Evolutionary conservation across 2,113 vertebrate species (phyloP), one percentile per base, ranked within the genome.

Genomic region (Balaeniceps rex): DNA sequence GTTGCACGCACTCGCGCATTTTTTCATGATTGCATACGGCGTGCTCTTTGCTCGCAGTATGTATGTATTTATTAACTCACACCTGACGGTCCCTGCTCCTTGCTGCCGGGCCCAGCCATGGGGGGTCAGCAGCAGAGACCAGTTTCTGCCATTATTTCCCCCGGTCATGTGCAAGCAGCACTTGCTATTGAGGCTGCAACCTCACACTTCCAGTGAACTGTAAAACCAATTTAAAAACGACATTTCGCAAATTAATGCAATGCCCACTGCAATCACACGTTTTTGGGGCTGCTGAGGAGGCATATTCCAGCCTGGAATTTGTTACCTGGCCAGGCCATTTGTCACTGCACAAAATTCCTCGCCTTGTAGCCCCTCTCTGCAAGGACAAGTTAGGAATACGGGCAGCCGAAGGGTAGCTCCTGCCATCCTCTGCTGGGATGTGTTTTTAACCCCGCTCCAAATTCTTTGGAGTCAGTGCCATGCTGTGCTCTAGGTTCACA

Each of bases 221-320:
- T 96, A 75, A 97, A 97, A 97, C 96, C 94, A 95, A 97, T 97
- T 97, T 97, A 6, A 94, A 94, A 91, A 80, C 11, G 79, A 96
- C 97, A 81, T 97, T 96, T 95, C 94, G 77, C 38, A 17, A 97
- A 97, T 96, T 97, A 96, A 96, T 93, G 87, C 90, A 78, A 93
- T 94, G 89, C 79, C 87, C 93, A 83, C 91, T 96, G 90, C 94
- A 94, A 92, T 88, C 90, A 36, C 82, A 83, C 36, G 3, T 55
- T 19, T 10, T 70, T 47, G 93, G 93, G 93, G 93, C 81, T 97
- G 97, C 97, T 95, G 97, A 97, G 91, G 66, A 97, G 95, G 91
- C 95, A 93, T 51, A 93, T 97, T 97, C 94, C 85, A 88, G 83
- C 51, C 63, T 33, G 90, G 90, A 90, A 95, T 97, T 96, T 97